phyloP scores from a whole-genome alignment of 1,140 invertebrate genomes.

The Melitaea cinxia region DNA sequence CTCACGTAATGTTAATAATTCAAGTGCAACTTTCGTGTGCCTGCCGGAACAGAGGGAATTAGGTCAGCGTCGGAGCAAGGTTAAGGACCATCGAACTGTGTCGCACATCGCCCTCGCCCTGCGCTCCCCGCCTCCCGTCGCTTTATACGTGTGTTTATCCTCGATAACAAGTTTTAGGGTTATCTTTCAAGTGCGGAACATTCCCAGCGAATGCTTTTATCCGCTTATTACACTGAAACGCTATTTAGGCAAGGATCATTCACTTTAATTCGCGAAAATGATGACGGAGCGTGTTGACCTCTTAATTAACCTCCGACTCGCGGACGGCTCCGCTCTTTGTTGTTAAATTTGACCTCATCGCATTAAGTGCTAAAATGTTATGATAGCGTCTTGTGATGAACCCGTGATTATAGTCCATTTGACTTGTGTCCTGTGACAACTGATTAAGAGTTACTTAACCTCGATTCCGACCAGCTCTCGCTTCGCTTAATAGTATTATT shows the following conservation, averaged over 20 bases:
- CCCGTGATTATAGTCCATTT: background rate
- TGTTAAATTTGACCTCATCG: slow-evolving; percentile 4
- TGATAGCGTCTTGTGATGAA: background rate
- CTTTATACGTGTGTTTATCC: background rate
- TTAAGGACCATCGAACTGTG: slow-evolving; percentile 40
- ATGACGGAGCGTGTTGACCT: background rate
- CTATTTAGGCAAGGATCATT: background rate
- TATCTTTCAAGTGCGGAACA: background rate
- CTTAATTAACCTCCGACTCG: slow-evolving; percentile 17
- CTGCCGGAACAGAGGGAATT: slow-evolving; percentile 21
- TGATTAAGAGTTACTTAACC: no score
- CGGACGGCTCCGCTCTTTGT: background rate
- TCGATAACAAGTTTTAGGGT: background rate
- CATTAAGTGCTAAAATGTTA: background rate
- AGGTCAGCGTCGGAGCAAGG: slow-evolving; percentile 45
- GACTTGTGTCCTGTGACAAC: background rate
- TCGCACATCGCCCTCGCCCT: slow-evolving; percentile 7
- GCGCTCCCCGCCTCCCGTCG: background rate
- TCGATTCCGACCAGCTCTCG: no score
- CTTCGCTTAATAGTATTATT: no score
- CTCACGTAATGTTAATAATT: background rate
- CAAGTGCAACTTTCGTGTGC: slow-evolving; percentile 24
- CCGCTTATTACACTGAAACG: background rate
- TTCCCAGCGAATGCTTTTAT: background rate
- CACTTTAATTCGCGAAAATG: slow-evolving; percentile 13